phyloP scores from a whole-genome alignment of 2,888 invertebrate genomes.

The Cosmia pyralina region DNA sequence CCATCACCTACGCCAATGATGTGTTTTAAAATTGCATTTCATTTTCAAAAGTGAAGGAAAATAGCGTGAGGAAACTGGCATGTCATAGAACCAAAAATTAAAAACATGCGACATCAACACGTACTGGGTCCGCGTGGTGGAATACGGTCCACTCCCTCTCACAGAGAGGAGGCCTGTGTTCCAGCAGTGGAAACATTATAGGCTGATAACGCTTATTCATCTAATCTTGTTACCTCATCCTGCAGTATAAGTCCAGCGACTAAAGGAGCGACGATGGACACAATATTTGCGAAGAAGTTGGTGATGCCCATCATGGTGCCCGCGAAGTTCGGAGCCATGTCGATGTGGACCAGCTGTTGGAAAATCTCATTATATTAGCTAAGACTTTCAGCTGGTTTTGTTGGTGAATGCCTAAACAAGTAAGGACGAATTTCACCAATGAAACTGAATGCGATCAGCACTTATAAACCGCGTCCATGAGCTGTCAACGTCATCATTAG shows the following conservation, averaged over 20 bases:
- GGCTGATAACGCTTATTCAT: not conserved
- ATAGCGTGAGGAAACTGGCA: not conserved
- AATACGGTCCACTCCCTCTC: not conserved
- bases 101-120: too few relatives aligned
- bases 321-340: constrained; percentile 95
- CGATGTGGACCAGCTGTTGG: constrained; percentile 93
- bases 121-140: too few relatives aligned
- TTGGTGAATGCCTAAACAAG: not conserved
- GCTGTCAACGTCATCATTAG: too few relatives aligned
- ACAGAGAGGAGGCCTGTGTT: not conserved
- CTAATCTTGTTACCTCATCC: constrained; percentile 82
- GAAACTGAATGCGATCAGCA: not conserved
- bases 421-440: not conserved
- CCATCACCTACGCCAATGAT: too few relatives aligned
- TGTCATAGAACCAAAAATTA: too few relatives aligned
- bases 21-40: too few relatives aligned
- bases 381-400: not conserved
- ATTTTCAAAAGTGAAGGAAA: not conserved
- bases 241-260: constrained; percentile 92
- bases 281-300: constrained; percentile 93
- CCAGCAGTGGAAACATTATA: not conserved
- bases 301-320: constrained; percentile 96
- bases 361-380: not conserved
- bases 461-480: too few relatives aligned
- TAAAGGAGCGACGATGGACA: constrained; percentile 94